phyloP scores from a whole-genome alignment of 2,888 invertebrate genomes.

The Oxystoma pomonae region DNA sequence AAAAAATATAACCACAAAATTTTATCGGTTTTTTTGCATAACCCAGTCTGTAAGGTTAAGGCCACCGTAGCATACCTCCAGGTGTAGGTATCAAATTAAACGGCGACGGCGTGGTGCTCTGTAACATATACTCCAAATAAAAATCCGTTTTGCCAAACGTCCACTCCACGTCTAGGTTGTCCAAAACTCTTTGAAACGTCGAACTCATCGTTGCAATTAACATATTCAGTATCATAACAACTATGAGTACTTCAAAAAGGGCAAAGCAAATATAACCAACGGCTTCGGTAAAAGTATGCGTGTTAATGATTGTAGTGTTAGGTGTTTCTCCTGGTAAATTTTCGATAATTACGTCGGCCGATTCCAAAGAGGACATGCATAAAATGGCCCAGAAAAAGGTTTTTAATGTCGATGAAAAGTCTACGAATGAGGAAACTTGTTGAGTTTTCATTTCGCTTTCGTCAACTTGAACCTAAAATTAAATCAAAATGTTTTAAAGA shows the following conservation, averaged over 20 bases:
- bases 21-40: too few relatives aligned
- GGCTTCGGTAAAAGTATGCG: slow-evolving; percentile 59
- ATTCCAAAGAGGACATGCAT: slow-evolving; percentile 62
- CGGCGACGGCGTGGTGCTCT: slow-evolving; percentile 66
- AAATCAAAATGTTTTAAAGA: too few relatives aligned
- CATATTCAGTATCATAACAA: slow-evolving; percentile 73
- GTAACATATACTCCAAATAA: slow-evolving; percentile 68
- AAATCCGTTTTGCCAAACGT: slow-evolving; percentile 71
- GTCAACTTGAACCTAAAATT: too few relatives aligned
- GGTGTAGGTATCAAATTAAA: slow-evolving; percentile 66
- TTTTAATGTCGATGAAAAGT: slow-evolving; percentile 55
- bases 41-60: too few relatives aligned
- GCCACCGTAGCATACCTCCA: too few relatives aligned
- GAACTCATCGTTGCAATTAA: slow-evolving; percentile 77
- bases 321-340: slow-evolving; percentile 52
- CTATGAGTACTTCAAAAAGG: slow-evolving; percentile 65
- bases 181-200: slow-evolving; percentile 65
- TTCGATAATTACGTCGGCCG: slow-evolving; percentile 62
- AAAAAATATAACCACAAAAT: too few relatives aligned
- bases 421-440: slow-evolving; percentile 58
- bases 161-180: slow-evolving; percentile 70
- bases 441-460: slow-evolving; percentile 55
- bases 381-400: slow-evolving; percentile 69
- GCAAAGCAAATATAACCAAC: slow-evolving; percentile 66
- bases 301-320: slow-evolving; percentile 50